Percentiles rank a stretch among this genome's conserved stretches.
Conservation (phyloP, 1,140 invertebrate genomes). For the Cyrtorhinus lividipennis region DNA sequence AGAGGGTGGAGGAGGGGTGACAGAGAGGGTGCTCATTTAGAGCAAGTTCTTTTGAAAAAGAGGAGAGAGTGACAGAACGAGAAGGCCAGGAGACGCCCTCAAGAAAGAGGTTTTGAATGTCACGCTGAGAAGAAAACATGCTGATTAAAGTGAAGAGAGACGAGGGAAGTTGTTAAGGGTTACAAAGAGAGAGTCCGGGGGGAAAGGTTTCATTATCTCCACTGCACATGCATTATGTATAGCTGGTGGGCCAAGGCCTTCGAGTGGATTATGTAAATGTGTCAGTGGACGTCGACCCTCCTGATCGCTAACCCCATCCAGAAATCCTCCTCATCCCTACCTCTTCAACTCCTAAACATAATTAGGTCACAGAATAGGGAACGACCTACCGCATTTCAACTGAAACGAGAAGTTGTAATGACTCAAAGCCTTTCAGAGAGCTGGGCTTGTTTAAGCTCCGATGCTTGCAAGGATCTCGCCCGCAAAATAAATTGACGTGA, state of each 20-base stretch:
- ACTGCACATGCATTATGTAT: conserved; percentile 8
- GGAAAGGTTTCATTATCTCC: conserved; percentile 2
- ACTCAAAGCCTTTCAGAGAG: background rate
- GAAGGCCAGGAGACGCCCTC: background rate
- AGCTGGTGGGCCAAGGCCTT: conserved; percentile 9
- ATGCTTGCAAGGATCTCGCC: too few species aligned
- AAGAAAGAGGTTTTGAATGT: conserved; percentile 8
- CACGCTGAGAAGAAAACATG: conserved; percentile 8
- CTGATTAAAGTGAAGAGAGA: conserved; percentile 7
- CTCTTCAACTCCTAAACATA: background rate
- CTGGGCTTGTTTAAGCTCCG: too few species aligned
- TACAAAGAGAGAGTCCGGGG: background rate
- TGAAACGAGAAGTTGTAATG: conserved; percentile 2
- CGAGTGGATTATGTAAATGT: conserved; percentile 6
- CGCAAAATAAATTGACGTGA: too few species aligned
- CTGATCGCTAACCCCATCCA: background rate
- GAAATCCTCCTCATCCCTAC: background rate
- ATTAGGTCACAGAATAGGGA: conserved; percentile 3
- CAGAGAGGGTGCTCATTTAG: background rate
- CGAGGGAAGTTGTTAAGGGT: conserved; percentile 3
- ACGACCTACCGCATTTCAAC: background rate
- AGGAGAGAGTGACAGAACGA: background rate
- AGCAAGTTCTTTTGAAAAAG: background rate
- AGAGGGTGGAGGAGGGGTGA: too few species aligned
- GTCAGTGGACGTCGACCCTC: background rate